Percentiles rank a stretch among this genome's conserved stretches.
Conservation (phyloP, 2,888 invertebrate species). For the Nipponacmea schrenckii region DNA sequence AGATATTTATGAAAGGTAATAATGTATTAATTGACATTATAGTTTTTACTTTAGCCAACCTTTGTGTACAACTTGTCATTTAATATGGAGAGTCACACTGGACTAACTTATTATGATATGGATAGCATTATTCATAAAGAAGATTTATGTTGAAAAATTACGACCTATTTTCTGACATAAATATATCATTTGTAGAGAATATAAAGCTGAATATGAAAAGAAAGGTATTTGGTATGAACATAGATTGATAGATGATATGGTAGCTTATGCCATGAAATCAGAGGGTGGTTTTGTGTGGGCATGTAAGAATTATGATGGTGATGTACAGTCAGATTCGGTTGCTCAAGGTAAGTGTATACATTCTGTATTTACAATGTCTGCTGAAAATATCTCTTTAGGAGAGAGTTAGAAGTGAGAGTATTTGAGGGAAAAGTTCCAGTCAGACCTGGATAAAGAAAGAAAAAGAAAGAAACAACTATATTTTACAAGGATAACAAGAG, state of each 20-base stretch:
- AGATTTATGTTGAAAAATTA: too few relatives aligned
- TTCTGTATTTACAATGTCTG: background rate
- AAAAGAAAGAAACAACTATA: too few relatives aligned
- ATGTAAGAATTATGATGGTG: slow-evolving; percentile 99
- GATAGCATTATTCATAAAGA: too few relatives aligned
- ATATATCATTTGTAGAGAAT: slow-evolving; percentile 73
- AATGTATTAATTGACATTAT: background rate
- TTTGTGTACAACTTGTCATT: too few relatives aligned
- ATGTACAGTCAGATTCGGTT: slow-evolving; percentile 97
- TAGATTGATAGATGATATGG: slow-evolving; percentile 98
- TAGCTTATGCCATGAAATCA: slow-evolving; percentile 96
- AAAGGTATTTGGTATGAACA: slow-evolving; percentile 97
- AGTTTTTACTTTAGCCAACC: background rate
- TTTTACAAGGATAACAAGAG: too few relatives aligned
- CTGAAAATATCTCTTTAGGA: background rate
- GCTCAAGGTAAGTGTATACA: slow-evolving; percentile 80
- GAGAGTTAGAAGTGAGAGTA: too few relatives aligned
- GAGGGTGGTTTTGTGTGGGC: slow-evolving; percentile 99
- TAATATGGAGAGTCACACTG: too few relatives aligned
- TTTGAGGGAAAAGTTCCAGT: too few relatives aligned
- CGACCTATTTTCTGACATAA: too few relatives aligned
- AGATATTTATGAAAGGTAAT: slow-evolving; percentile 83
- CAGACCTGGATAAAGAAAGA: too few relatives aligned
- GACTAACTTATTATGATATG: too few relatives aligned
- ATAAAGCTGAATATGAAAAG: slow-evolving; percentile 85